Percentiles rank a stretch among this genome's conserved stretches.
phyloP scores from a whole-genome alignment of 2,113 vertebrate genomes.

The Hydrochoerus hydrochaeris region DNA sequence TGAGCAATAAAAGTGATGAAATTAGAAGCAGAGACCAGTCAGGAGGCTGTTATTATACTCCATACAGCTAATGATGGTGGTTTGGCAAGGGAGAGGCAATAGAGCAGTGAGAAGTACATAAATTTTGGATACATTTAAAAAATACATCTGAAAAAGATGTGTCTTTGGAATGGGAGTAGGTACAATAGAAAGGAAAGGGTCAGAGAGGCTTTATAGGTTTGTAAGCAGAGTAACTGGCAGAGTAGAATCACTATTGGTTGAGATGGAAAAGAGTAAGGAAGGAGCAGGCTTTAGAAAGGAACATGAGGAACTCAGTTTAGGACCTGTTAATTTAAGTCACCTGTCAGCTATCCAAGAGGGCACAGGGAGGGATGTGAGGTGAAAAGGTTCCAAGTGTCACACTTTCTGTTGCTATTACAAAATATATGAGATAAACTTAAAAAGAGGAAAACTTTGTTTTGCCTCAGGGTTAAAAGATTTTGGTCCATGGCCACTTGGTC shows the following conservation, averaged over 20 bases:
- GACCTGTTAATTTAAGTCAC: neutral
- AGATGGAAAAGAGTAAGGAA: neutral
- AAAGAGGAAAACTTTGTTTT: neutral
- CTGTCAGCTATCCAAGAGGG: neutral
- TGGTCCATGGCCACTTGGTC: neutral
- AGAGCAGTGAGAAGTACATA: neutral
- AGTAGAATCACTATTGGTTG: neutral
- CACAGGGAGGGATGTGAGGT: too few relatives aligned
- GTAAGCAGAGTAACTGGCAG: neutral
- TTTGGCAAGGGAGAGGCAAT: neutral
- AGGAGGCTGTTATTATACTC: neutral
- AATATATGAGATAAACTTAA: neutral
- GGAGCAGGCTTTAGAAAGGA: neutral
- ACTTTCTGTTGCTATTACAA: neutral
- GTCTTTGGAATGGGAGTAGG: neutral
- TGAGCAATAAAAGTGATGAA: neutral
- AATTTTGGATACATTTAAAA: neutral
- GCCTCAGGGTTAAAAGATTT: neutral
- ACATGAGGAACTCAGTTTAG: neutral
- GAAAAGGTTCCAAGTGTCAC: neutral
- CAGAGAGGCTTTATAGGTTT: neutral
- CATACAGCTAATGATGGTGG: neutral
- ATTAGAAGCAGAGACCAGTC: neutral
- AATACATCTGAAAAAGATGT: neutral
- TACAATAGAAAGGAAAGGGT: neutral